These are phyloP conservation scores for Melanotaenia nigrans DNA, from an alignment of 2,797 vertebrate genomes.

Conservation along the genomic window DNA sequence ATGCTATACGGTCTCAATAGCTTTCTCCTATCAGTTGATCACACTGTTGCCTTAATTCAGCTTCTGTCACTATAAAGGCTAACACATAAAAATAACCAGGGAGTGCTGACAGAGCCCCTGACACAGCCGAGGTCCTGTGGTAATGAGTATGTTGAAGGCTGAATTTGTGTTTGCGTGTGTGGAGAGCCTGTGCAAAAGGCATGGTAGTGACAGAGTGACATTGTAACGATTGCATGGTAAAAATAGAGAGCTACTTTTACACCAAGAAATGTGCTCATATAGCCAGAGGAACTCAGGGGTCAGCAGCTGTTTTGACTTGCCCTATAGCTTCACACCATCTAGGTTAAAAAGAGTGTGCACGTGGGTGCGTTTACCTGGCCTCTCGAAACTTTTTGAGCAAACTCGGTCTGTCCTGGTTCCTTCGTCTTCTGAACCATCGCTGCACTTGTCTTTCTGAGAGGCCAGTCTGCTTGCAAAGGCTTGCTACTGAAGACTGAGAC, in stretches of 20 bases:
- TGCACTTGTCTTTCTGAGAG: constrained; percentile 89
- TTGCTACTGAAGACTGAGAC: constrained; percentile 84
- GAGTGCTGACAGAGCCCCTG: constrained; percentile 39
- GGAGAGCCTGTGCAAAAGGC: constrained; percentile 11
- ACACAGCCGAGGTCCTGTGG: constrained; percentile 20
- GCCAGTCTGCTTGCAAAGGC: constrained; percentile 85
- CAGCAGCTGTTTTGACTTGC: constrained; percentile 37
- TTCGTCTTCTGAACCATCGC: constrained; percentile 92
- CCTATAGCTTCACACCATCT: background rate
- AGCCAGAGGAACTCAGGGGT: constrained; percentile 34
- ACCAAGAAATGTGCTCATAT: constrained; percentile 52
- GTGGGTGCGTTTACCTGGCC: constrained; percentile 84
- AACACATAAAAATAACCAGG: constrained; percentile 42
- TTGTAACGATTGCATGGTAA: constrained; percentile 59
- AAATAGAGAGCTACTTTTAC: constrained; percentile 65
- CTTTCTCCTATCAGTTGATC: constrained; percentile 27
- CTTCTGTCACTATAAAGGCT: constrained; percentile 20
- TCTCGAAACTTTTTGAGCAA: constrained; percentile 96
- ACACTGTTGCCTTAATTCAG: constrained; percentile 35
- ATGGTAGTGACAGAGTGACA: constrained; percentile 34
- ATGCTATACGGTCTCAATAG: constrained; percentile 10
- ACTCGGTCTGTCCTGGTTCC: constrained; percentile 94
- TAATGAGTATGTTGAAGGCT: constrained; percentile 33
- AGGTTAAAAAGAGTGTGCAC: background rate
- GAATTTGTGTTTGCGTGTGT: constrained; percentile 19